phyloP scores from a whole-genome alignment of 2,888 invertebrate species.

The Andrena hattorfiana region DNA sequence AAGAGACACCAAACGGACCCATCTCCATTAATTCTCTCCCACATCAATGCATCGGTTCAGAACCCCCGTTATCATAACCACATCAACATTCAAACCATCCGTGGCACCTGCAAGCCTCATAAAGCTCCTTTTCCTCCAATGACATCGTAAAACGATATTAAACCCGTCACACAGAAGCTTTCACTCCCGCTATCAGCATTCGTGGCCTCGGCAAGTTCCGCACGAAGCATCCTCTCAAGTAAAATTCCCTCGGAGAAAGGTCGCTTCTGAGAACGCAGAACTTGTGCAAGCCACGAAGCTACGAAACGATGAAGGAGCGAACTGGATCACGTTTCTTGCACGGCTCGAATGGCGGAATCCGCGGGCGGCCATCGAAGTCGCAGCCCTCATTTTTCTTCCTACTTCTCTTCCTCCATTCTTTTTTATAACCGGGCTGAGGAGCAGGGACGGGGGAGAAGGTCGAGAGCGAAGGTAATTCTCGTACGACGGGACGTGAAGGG shows the following conservation, averaged over 20 bases:
- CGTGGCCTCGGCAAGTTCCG: conserved; percentile 22
- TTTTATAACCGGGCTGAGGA: not conserved
- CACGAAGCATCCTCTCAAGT: conserved; percentile 11
- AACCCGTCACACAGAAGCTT: conserved; percentile 26
- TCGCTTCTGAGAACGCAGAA: not conserved
- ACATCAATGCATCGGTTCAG: conserved; percentile 29
- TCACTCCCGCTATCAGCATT: conserved; percentile 1
- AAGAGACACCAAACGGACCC: not conserved
- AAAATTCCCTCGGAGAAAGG: not conserved
- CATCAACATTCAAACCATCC: conserved; percentile 11
- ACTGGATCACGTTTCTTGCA: not conserved
- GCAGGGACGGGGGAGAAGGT: conserved; percentile 41
- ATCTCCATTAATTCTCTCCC: not conserved
- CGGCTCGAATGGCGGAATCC: not conserved
- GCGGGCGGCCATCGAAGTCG: not conserved
- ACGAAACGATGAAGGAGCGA: not conserved
- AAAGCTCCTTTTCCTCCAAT: conserved; percentile 19
- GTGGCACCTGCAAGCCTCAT: conserved; percentile 27
- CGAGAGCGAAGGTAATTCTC: conserved; percentile 67
- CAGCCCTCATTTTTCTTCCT: not conserved
- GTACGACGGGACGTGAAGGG: conserved; percentile 56
- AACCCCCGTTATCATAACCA: not conserved
- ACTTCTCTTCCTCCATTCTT: not conserved
- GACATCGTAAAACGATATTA: conserved; percentile 33
- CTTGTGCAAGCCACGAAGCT: not conserved